These are phyloP conservation scores for Allobates femoralis DNA, from an alignment of 2,797 vertebrate species.

Conservation along the genomic window DNA sequence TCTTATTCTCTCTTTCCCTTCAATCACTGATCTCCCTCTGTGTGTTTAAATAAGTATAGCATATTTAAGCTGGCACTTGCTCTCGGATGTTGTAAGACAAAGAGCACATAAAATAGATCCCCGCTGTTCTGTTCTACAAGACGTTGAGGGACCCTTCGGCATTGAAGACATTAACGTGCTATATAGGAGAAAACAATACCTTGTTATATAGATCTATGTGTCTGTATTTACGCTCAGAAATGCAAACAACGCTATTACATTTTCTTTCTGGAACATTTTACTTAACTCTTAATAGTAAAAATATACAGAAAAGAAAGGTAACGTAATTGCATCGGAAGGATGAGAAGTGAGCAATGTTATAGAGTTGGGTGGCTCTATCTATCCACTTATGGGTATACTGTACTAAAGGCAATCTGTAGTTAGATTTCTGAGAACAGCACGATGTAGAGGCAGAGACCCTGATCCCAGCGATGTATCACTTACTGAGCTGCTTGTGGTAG, in stretches of 20 bases:
- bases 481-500: too few species aligned
- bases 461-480: too few species aligned
- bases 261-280: neutral
- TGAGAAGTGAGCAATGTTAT: neutral
- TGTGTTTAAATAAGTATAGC: conserved; percentile 65
- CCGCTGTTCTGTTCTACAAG: conserved; percentile 62
- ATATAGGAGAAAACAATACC: conserved; percentile 59
- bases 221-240: conserved; percentile 36
- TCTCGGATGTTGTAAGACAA: conserved; percentile 61
- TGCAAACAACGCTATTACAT: conserved; percentile 23
- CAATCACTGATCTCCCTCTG: conserved; percentile 63
- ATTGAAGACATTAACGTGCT: conserved; percentile 56
- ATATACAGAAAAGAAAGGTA: neutral
- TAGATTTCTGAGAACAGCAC: too few species aligned
- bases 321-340: neutral
- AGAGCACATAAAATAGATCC: conserved; percentile 63
- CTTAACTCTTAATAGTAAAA: conserved; percentile 18
- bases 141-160: conserved; percentile 60
- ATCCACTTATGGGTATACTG: neutral
- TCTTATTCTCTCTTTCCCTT: conserved; percentile 43
- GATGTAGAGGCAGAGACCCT: too few species aligned
- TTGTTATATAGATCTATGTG: conserved; percentile 64
- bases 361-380: neutral
- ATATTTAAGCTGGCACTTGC: conserved; percentile 64
- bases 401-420: too few species aligned